Conservation (phyloP, 2,888 invertebrate genomes). For the Cremastobaeus sp. region DNA sequence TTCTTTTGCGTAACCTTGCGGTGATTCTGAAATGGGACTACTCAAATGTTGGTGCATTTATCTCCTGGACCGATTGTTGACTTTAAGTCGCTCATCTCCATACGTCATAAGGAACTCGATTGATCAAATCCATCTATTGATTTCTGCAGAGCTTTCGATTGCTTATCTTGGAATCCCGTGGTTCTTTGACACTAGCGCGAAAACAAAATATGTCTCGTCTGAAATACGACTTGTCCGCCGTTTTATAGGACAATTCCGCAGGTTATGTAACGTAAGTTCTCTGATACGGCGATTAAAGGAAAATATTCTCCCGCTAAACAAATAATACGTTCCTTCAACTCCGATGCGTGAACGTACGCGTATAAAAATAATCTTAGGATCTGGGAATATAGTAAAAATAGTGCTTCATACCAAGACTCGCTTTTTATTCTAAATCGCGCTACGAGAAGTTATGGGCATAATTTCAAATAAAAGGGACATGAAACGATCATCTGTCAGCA, state of each 20-base stretch:
- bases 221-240: too few species aligned
- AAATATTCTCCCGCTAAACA: too few species aligned
- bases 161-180: background rate
- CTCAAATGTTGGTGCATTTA: constrained; percentile 46
- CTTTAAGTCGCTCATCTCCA: constrained; percentile 37
- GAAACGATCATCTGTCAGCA: constrained; percentile 3
- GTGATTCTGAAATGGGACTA: constrained; percentile 60
- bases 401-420: too few species aligned
- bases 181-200: background rate
- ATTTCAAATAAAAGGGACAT: background rate
- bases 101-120: constrained; percentile 17
- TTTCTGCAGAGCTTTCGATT: constrained; percentile 10
- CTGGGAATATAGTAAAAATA: too few species aligned
- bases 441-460: too few species aligned
- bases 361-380: too few species aligned
- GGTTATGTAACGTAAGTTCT: too few species aligned
- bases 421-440: too few species aligned
- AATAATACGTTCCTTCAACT: too few species aligned
- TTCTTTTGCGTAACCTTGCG: constrained; percentile 52
- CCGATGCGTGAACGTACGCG: too few species aligned
- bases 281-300: too few species aligned
- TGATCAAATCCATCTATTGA: constrained; percentile 29
- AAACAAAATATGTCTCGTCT: background rate
- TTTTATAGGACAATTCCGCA: too few species aligned
- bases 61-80: constrained; percentile 35